Conservation (phyloP, 92 coral and sea anemone species). For the Paramuricea clavata region DNA sequence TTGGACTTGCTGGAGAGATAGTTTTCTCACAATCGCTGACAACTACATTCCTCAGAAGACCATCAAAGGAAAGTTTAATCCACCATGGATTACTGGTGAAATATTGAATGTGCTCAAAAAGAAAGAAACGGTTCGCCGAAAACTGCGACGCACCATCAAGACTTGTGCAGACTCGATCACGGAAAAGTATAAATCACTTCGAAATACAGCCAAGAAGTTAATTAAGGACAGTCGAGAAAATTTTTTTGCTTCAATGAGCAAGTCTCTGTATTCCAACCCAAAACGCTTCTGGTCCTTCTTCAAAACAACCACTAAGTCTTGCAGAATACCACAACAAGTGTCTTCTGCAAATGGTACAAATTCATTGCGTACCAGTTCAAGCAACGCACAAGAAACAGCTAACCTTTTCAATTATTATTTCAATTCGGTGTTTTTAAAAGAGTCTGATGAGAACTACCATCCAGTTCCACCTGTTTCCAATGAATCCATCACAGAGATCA, state of each 20-base stretch:
- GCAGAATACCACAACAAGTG: too few species aligned
- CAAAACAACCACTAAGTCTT: neutral
- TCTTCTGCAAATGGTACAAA: too few species aligned
- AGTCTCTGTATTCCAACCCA: neutral
- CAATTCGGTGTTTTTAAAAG: too few species aligned
- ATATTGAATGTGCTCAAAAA: neutral
- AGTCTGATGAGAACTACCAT: too few species aligned
- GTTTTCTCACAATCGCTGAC: neutral
- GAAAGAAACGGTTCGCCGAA: neutral
- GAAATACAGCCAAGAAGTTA: slow-evolving; percentile 3
- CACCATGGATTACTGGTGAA: neutral
- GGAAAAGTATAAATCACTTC: slow-evolving; percentile 4
- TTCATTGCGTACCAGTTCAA: too few species aligned
- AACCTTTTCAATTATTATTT: too few species aligned
- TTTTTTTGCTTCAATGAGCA: neutral
- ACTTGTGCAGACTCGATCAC: too few species aligned
- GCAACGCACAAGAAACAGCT: too few species aligned
- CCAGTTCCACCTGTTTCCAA: too few species aligned
- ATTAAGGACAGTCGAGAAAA: slow-evolving; percentile 4
- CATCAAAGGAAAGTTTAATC: neutral
- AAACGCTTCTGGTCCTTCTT: slow-evolving; percentile 29
- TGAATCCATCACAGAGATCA: neutral
- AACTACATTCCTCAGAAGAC: neutral
- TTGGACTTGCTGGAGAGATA: neutral
- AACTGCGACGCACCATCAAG: too few species aligned